Conservation (phyloP, 2,113 vertebrate species). For the Halichoeres trimaculatus region DNA sequence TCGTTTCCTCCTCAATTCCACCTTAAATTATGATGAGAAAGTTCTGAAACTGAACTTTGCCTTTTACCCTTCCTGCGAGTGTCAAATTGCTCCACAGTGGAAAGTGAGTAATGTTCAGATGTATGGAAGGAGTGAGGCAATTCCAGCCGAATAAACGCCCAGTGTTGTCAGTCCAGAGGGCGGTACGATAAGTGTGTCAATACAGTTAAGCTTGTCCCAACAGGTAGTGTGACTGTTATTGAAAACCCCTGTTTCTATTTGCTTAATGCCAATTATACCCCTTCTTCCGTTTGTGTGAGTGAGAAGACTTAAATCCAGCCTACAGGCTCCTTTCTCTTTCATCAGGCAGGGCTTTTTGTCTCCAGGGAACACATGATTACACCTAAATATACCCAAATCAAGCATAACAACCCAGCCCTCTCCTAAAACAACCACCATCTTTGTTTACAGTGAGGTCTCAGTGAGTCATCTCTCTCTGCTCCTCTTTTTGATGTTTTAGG, state of each 20-base stretch:
- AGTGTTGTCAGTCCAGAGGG: slow-evolving; percentile 17
- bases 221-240: not conserved
- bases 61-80: not conserved
- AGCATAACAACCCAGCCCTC: not conserved
- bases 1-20: not conserved
- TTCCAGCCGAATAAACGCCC: slow-evolving; percentile 39
- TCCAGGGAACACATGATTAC: not conserved
- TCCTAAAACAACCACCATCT: not conserved
- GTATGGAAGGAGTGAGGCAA: not conserved
- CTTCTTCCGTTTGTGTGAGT: not conserved
- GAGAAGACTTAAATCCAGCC: not conserved
- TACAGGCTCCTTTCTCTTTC: not conserved
- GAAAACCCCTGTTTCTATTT: not conserved
- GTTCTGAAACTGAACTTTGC: not conserved
- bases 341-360: not conserved
- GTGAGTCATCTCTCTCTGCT: slow-evolving; percentile 47
- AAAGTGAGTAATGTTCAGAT: not conserved
- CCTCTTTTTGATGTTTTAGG: slow-evolving; percentile 15
- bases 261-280: too few species aligned
- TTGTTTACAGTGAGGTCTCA: slow-evolving; percentile 37
- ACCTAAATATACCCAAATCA: slow-evolving; percentile 23
- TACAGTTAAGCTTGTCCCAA: slow-evolving; percentile 5
- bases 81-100: too few species aligned
- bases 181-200: not conserved
- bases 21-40: not conserved